Percentiles rank a stretch among this genome's conserved stretches.
Conservation (phyloP, 2,113 vertebrate species). For the Pygathrix nemaeus region DNA sequence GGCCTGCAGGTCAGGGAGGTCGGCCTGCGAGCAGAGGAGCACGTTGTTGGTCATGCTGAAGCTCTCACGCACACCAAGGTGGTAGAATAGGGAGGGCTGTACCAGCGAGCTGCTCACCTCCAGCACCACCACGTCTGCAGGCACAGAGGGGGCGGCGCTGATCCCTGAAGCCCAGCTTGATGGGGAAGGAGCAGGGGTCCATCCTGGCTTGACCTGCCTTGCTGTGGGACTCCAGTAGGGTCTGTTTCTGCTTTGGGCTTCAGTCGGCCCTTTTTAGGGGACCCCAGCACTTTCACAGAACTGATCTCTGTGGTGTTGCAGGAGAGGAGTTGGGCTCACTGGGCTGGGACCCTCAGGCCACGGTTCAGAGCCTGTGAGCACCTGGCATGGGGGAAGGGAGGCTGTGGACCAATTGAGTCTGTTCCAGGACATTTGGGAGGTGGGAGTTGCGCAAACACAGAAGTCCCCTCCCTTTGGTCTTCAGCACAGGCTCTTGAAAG, state of each 20-base stretch:
- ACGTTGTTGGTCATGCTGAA: slow-evolving; percentile 95
- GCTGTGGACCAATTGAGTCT: neutral
- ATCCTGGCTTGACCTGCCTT: neutral
- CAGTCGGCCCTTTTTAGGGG: neutral
- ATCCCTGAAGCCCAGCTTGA: neutral
- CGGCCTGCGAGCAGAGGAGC: slow-evolving; percentile 90
- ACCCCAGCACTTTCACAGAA: neutral
- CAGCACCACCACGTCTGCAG: slow-evolving; percentile 92
- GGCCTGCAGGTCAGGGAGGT: slow-evolving; percentile 87
- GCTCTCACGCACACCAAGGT: slow-evolving; percentile 93
- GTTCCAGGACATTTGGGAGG: neutral
- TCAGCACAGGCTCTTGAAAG: neutral
- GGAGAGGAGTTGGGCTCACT: neutral
- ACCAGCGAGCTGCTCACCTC: slow-evolving; percentile 91
- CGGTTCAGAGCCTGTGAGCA: neutral
- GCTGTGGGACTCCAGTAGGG: neutral
- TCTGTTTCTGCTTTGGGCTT: neutral
- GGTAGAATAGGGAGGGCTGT: slow-evolving; percentile 95
- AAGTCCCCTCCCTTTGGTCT: neutral
- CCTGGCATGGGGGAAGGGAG: neutral
- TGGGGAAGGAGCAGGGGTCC: neutral
- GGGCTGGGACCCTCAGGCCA: neutral
- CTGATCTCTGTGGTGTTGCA: neutral
- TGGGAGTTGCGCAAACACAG: neutral
- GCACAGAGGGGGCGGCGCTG: neutral